phyloP scores from a whole-genome alignment of 2,888 invertebrate species.

The Ornithoptera alexandrae region DNA sequence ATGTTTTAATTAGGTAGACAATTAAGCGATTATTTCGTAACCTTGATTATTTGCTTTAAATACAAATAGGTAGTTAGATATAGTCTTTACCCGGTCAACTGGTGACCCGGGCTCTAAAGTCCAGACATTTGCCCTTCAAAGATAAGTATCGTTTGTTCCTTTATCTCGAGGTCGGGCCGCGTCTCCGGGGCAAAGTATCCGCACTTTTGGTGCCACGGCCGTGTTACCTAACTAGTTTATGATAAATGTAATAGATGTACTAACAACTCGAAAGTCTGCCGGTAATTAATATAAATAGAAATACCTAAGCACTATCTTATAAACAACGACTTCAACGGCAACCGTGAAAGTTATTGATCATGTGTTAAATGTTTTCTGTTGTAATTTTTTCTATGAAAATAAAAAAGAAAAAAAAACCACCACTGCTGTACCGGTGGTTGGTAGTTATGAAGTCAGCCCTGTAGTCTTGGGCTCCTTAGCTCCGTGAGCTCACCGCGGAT shows the following conservation, averaged over 20 bases:
- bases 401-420: no score
- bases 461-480: no score
- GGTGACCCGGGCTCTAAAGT: slow-evolving; percentile 14
- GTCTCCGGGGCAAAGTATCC: slow-evolving; percentile 11
- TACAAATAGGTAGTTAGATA: neutral
- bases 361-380: no score
- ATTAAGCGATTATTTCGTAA: neutral
- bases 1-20: neutral
- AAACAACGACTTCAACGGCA: neutral
- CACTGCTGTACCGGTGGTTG: no score
- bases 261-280: neutral
- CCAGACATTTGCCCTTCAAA: slow-evolving; percentile 8
- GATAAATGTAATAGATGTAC: neutral
- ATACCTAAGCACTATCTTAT: neutral
- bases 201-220: slow-evolving; percentile 6
- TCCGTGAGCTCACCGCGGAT: no score
- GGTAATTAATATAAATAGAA: neutral
- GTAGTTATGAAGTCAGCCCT: no score
- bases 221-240: slow-evolving; percentile 6
- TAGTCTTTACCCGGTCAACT: slow-evolving; percentile 12
- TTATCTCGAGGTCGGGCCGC: slow-evolving; percentile 11
- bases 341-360: neutral
- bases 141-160: slow-evolving; percentile 11
- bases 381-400: no score
- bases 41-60: neutral